Percentiles rank a stretch among this genome's conserved stretches.
phyloP scores from a whole-genome alignment of 1,140 invertebrate genomes.

The Chironomus striatipennis region DNA sequence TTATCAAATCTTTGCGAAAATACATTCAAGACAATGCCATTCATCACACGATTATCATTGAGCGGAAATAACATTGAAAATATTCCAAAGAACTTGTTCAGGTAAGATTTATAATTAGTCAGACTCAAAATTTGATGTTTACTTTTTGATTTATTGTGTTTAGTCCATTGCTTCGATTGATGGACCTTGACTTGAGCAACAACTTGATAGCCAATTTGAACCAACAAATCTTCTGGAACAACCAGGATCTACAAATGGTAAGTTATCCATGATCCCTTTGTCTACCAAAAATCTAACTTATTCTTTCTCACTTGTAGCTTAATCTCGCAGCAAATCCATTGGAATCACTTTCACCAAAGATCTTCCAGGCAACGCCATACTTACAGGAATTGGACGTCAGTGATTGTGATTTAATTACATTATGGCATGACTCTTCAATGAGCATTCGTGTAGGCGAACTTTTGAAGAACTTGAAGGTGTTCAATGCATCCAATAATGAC shows the following conservation, averaged over 20 bases:
- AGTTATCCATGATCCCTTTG: neutral
- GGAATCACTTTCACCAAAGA: conserved; percentile 50
- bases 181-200: conserved; percentile 58
- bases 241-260: conserved; percentile 48
- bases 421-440: conserved; percentile 49
- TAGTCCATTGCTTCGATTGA: conserved; percentile 45
- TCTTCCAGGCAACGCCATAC: conserved; percentile 50
- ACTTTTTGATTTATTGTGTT: conserved; percentile 32
- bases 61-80: conserved; percentile 51
- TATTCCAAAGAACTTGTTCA: neutral
- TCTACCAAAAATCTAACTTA: neutral
- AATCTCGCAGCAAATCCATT: conserved; percentile 62
- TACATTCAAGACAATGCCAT: conserved; percentile 56
- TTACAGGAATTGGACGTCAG: conserved; percentile 55
- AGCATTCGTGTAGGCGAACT: conserved; percentile 32
- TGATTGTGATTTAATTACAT: conserved; percentile 49
- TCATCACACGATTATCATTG: conserved; percentile 52
- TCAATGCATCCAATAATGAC: conserved; percentile 50
- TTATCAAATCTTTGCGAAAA: conserved; percentile 49
- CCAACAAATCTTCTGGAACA: conserved; percentile 51
- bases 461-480: conserved; percentile 38
- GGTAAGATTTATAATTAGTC: neutral
- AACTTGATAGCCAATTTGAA: conserved; percentile 51
- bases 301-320: conserved; percentile 33
- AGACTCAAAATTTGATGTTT: neutral